phyloP scores from a whole-genome alignment of 2,113 vertebrate species.

The Oplegnathus fasciatus region DNA sequence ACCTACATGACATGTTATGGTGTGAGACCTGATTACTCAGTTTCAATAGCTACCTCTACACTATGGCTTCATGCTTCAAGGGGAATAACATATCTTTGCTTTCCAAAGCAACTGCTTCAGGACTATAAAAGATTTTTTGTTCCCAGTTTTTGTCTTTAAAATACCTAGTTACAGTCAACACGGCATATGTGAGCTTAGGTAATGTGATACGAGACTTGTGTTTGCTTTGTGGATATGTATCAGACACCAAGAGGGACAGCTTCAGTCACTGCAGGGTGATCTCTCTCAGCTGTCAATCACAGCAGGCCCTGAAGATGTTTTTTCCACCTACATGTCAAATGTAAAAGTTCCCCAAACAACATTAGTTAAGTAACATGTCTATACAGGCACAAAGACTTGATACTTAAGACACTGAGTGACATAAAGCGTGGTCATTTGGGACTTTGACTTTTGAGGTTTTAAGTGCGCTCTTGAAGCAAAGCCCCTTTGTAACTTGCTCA shows the following conservation, averaged over 20 bases:
- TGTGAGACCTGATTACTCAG: conserved; percentile 38
- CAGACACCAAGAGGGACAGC: conserved; percentile 34
- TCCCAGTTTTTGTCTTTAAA: conserved; percentile 64
- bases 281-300: conserved; percentile 53
- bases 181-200: conserved; percentile 52
- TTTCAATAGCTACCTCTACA: conserved; percentile 22
- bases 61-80: conserved; percentile 8
- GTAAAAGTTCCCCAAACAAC: conserved; percentile 34
- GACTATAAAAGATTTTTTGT: conserved; percentile 71
- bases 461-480: conserved; percentile 47
- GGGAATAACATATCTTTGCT: conserved; percentile 49
- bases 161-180: conserved; percentile 58
- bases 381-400: conserved; percentile 33
- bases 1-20: conserved; percentile 53
- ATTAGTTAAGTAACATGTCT: conserved; percentile 40
- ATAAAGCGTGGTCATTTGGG: conserved; percentile 36
- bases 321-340: conserved; percentile 42
- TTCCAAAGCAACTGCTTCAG: conserved; percentile 52
- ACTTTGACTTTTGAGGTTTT: conserved; percentile 25
- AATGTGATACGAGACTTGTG: conserved; percentile 60
- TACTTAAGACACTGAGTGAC: conserved; percentile 36
- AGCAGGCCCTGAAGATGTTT: conserved; percentile 47
- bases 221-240: conserved; percentile 53
- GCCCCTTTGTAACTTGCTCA: conserved; percentile 41
- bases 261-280: conserved; percentile 47